Base-by-base conservation (phyloP, 1,140 invertebrate species). In the Metaphire vulgaris region DNA sequence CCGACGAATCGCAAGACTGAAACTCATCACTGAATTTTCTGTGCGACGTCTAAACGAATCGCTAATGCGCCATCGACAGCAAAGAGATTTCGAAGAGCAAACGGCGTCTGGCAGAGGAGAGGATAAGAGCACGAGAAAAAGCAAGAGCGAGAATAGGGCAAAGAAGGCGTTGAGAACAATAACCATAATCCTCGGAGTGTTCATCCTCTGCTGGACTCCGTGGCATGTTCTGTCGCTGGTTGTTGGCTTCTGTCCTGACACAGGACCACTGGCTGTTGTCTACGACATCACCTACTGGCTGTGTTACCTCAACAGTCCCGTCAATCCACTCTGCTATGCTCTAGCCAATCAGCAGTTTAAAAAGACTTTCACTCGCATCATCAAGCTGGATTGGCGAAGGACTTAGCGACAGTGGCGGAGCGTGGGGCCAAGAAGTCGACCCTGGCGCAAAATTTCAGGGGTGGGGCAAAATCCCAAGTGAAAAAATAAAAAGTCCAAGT, bases 261-360 rank as follows among this genome's bases (percentile, higher is more conserved):
- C 28, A 26, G 31, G 32, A 1, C n/a, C n/a, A n/a, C 96, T 95
- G 84, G 89, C 91, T 79, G 92, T 96, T 84, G 87, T 99, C 1
- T 99, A 96, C 85, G 94, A 97, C 91, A 97, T 99, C 86, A 94
- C 94, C 0, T 99, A 99, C 84, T 99, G 99, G 87, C 89, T 99
- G n/a, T 99, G 97, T 87, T 99, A 99, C 84, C 92, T 97, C 69
- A 99, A 99, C 85, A 97, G 94, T 83, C 77, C 77, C 21, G 92
- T 99, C 84, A 98, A 99, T 88, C 97, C 97, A 14, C 97, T 99
- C 84, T 98, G 96, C 86, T 99, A 99, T 83, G 97, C 97, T 0
- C 87, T 99, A 75, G 97, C 97, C 75, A 99, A 99, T 88, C 95
- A 97, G 83, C 97, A 99, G 86, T 99, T 99, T 87, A 99, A 99